Base-by-base conservation (phyloP, 2,113 vertebrate species). In the Festucalex cinctus region DNA sequence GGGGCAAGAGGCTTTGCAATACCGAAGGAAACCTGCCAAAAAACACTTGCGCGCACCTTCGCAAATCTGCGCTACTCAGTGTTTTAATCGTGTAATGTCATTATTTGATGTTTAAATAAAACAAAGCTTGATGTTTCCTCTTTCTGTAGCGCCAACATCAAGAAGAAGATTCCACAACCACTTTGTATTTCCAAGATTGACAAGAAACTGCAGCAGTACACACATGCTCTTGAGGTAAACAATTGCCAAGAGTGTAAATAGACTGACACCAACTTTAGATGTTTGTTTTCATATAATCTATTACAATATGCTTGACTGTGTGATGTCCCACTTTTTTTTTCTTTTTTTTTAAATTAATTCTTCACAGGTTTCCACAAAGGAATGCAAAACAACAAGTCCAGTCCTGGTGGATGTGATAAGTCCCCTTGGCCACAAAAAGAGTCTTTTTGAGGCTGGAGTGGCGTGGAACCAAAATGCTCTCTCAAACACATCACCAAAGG, bases 171-270 rank as follows among this genome's bases (percentile, higher is more conserved):
- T 0, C 88, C 86, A 51, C 78, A 91, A 0, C 91, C 92, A 2
- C 70, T 92, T 6, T 85, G 90, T 2, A 88, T 95, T 68, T 92
- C 92, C 3, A 96, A 91, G 88, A 96, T 98, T 0, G 93, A 95
- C 28, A 93, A 93, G 77, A 90, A 88, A 32, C 89, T 96, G 87
- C 94, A 97, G 68, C 94, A 94, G 84, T 97, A 98, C 80, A 92
- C 94, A 0, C 93, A 95, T 35, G 96, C 96, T 57, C 83, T 95
- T 0, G 94, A 97, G 95, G 96, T 98, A 75, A 80, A 28, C 39
- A 43, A n/a, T n/a, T 48, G 6, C 37, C n/a, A 46, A 44, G 3
- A 44, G 5, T 17, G 14, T 17, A 46, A 46, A 19, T 46, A 46
- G 22, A 28, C 9, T 32, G 24, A 26, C 1, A 51, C 19, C 14